Percentiles rank a stretch among this genome's conserved stretches.
Conservation (phyloP, 2,797 vertebrate species). For the Sebastes minor region DNA sequence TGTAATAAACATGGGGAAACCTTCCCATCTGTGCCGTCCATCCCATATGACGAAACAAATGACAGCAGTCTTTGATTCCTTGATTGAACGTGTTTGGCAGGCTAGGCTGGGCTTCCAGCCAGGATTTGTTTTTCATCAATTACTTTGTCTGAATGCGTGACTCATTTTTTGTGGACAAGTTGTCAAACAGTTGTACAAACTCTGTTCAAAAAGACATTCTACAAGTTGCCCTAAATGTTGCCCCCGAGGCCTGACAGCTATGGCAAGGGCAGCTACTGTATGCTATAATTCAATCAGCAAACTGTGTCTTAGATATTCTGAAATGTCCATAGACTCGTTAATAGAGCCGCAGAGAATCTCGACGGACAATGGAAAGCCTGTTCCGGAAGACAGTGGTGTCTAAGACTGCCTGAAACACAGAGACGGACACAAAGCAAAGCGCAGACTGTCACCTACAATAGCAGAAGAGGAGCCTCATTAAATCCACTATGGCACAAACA, state of each 20-base stretch:
- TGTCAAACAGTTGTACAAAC: neutral
- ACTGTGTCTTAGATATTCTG: neutral
- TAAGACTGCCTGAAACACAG: constrained; percentile 5
- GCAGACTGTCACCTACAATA: constrained; percentile 26
- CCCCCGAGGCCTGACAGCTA: neutral
- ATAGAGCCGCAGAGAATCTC: neutral
- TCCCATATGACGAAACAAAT: too few relatives aligned
- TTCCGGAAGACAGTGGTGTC: constrained; percentile 9
- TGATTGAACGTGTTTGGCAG: too few relatives aligned
- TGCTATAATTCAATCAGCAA: neutral
- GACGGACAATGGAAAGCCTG: constrained; percentile 24
- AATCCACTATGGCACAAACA: constrained; percentile 51
- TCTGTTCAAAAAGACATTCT: neutral
- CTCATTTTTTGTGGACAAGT: neutral
- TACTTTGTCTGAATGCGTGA: neutral
- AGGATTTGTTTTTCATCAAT: too few relatives aligned
- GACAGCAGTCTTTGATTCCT: too few relatives aligned
- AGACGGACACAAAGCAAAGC: constrained; percentile 38
- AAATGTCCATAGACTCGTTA: neutral
- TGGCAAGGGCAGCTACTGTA: neutral
- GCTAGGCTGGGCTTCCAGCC: too few relatives aligned
- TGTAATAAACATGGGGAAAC: too few relatives aligned
- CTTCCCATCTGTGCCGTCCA: too few relatives aligned
- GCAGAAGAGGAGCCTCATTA: constrained; percentile 57
- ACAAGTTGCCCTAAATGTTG: neutral